Percentiles rank a stretch among this genome's conserved stretches.
Evolutionary conservation across 2,113 vertebrate species (phyloP).

Genomic region (Arenaria interpres): DNA sequence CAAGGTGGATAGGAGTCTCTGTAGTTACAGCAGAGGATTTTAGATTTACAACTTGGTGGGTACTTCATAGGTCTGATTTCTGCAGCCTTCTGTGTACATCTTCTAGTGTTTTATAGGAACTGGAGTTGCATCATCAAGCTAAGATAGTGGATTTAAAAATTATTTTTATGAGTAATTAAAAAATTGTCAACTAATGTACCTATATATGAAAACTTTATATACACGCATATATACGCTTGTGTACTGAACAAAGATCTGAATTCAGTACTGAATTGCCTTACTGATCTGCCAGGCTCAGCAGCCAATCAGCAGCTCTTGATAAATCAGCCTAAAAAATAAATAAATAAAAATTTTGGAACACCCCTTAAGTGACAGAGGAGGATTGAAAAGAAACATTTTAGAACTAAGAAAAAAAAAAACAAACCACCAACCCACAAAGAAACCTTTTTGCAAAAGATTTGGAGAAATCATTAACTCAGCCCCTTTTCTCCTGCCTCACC

Average conservation of each 20-base stretch:
- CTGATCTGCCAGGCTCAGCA: not conserved
- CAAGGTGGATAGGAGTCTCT: not conserved
- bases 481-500: not conserved
- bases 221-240: not conserved
- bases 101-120: not conserved
- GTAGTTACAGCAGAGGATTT: not conserved
- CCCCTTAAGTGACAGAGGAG: not conserved
- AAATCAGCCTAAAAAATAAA: not conserved
- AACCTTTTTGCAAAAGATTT: constrained; percentile 47
- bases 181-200: not conserved
- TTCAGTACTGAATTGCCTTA: not conserved
- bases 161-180: not conserved
- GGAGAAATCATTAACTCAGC: constrained; percentile 36
- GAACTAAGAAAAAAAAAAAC: not conserved
- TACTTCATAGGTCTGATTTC: not conserved
- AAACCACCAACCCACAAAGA: not conserved
- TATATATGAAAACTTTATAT: not conserved
- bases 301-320: constrained; percentile 10
- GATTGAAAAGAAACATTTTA: not conserved
- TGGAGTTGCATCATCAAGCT: not conserved
- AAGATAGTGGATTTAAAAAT: not conserved
- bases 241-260: not conserved
- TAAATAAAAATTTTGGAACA: not conserved
- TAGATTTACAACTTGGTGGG: not conserved
- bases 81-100: not conserved